A percentile compares a stretch with the other conserved stretches of the same genome.
These are phyloP conservation scores for Microcebus murinus DNA, from an alignment of 2,113 vertebrate species.

Conservation along the genomic window DNA sequence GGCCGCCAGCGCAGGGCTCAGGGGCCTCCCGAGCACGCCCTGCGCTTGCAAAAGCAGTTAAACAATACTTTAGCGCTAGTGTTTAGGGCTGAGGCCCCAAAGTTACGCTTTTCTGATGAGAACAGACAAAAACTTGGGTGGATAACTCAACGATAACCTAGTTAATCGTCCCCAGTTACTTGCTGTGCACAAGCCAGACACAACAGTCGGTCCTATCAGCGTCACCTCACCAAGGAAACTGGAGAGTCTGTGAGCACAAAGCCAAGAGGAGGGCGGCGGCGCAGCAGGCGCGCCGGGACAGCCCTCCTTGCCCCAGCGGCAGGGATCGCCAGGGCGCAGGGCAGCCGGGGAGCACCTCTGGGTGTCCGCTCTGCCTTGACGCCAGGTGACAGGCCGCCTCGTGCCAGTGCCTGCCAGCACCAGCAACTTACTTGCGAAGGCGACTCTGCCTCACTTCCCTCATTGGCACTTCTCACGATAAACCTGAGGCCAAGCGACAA, in stretches of 20 bases:
- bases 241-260: not conserved
- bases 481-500: not conserved
- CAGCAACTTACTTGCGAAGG: not conserved
- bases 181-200: not conserved
- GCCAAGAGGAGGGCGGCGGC: not conserved
- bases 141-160: not conserved
- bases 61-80: not conserved
- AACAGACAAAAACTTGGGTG: not conserved
- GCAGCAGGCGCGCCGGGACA: not conserved
- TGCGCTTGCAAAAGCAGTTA: not conserved
- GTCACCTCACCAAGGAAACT: no score
- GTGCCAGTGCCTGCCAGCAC: not conserved
- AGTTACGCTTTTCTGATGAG: not conserved
- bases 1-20: no score
- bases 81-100: not conserved
- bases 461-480: not conserved
- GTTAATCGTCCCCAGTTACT: not conserved
- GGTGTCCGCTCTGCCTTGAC: not conserved
- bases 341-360: fast-evolving
- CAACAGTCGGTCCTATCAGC: not conserved
- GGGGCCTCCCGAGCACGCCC: not conserved
- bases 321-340: no score
- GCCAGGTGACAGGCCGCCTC: not conserved
- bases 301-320: not conserved
- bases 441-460: not conserved